Percentiles rank a stretch among this genome's conserved stretches.
phyloP scores from a whole-genome alignment of 2,113 vertebrate genomes.

The Podarcis cretensis region DNA sequence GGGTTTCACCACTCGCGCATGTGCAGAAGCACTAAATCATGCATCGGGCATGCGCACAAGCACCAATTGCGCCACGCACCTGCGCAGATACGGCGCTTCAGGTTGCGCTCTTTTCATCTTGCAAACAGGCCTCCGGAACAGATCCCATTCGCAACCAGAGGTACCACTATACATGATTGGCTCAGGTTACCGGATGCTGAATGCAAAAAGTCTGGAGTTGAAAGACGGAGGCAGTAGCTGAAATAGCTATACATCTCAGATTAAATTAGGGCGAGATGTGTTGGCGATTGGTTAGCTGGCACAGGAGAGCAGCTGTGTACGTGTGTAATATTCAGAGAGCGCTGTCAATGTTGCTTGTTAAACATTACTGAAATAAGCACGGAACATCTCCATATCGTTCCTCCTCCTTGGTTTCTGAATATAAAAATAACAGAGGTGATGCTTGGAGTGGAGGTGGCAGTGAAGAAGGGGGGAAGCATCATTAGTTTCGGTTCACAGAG shows the following conservation, averaged over 20 bases:
- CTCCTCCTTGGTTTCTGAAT: background rate
- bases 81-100: no score
- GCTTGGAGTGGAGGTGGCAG: no score
- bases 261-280: background rate
- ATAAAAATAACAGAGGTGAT: background rate
- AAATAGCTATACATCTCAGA: background rate
- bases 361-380: background rate
- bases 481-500: slow-evolving; percentile 1
- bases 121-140: no score
- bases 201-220: background rate
- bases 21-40: no score
- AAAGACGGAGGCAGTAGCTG: no score
- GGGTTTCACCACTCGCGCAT: no score
- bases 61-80: no score
- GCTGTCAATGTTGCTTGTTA: background rate
- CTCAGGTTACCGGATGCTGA: background rate
- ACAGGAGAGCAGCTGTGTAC: background rate
- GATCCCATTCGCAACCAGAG: no score
- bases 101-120: no score
- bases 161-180: background rate
- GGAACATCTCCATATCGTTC: background rate
- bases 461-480: background rate
- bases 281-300: background rate
- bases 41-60: no score
- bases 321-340: background rate